Conservation (phyloP, 2,113 vertebrate species). For the Odocoileus hemionus region DNA sequence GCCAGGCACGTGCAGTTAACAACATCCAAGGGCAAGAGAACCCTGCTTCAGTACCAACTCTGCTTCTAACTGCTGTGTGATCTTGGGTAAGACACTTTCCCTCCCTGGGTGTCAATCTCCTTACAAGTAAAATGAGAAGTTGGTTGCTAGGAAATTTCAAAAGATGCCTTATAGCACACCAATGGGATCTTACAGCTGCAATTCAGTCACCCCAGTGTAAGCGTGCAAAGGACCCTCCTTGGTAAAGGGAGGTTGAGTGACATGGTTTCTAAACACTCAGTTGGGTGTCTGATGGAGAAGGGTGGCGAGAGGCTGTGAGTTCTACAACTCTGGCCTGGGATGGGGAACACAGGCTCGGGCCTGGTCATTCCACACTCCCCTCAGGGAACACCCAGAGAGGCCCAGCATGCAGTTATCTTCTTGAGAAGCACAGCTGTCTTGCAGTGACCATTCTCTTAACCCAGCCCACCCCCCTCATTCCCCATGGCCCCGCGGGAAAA, state of each 20-base stretch:
- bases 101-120: neutral
- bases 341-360: neutral
- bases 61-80: neutral
- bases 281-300: neutral
- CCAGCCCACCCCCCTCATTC: accelerated
- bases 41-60: neutral
- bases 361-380: neutral
- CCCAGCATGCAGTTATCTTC: neutral
- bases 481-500: neutral
- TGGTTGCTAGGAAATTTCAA: neutral
- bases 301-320: neutral
- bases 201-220: neutral
- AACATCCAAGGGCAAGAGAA: neutral
- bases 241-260: neutral
- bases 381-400: neutral
- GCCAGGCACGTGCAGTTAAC: accelerated
- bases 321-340: neutral
- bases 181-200: neutral
- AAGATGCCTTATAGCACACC: neutral
- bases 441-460: neutral
- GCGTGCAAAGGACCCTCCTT: neutral
- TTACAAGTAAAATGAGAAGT: neutral
- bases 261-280: neutral
- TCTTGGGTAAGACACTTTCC: neutral
- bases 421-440: neutral